Conservation (phyloP, 2,888 invertebrate species). For the Heteromyza rotundicornis region DNA sequence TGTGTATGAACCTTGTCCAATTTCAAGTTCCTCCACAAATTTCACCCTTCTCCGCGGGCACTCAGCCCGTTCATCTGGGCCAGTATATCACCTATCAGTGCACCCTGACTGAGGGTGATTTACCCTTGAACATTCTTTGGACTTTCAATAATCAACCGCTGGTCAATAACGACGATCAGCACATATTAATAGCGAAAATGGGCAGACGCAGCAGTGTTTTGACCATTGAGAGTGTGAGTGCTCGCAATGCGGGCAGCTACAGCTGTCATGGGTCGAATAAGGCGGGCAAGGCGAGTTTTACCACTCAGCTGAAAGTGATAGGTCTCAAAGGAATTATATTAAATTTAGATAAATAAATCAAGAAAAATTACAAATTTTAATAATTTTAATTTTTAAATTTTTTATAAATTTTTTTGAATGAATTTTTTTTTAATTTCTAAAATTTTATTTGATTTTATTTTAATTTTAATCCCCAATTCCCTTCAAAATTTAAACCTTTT, state of each 20-base stretch:
- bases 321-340: constrained; percentile 62
- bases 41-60: constrained; percentile 66
- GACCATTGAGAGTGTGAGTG: constrained; percentile 74
- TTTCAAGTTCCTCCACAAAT: constrained; percentile 62
- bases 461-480: constrained; percentile 27
- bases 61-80: constrained; percentile 69
- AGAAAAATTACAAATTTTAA: neutral
- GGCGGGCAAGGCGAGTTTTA: constrained; percentile 73
- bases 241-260: constrained; percentile 75
- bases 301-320: constrained; percentile 75
- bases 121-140: constrained; percentile 72
- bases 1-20: constrained; percentile 1
- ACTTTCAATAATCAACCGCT: constrained; percentile 64
- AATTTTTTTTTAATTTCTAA: constrained; percentile 22
- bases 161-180: constrained; percentile 56
- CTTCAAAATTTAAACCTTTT: too few species aligned
- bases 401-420: constrained; percentile 21
- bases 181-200: constrained; percentile 66
- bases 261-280: constrained; percentile 76
- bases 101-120: constrained; percentile 70
- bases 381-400: constrained; percentile 16
- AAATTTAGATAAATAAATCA: neutral
- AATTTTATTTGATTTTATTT: too few species aligned
- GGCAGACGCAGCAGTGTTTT: constrained; percentile 73
- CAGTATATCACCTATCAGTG: constrained; percentile 69